Evolutionary conservation across 2,797 vertebrate genomes (phyloP), one percentile per base, ranked within the genome.

Genomic region (Enteromius viviparus): DNA sequence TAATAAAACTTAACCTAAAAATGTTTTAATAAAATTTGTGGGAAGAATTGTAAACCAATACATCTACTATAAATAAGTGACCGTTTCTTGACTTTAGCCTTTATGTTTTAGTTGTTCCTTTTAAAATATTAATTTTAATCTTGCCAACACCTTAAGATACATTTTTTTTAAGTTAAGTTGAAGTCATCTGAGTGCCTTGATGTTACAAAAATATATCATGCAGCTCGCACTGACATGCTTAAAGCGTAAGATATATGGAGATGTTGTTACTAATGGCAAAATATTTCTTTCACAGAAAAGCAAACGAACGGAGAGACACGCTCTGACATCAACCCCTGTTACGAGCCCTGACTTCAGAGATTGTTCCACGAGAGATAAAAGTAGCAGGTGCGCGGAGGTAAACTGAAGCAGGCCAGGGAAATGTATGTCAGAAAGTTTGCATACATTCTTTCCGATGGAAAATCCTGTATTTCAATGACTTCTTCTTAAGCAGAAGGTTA

Each of bases 341-440:
- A n/a, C 19, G 49, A 81, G 14, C 75, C 55, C 26, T 49, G 81
- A 78, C 81, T 68, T 82, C 85, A 80, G 83, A 49, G 79, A 87
- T 84, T 83, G 82, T 83, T 88, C 82, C 64, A 66, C 85, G 49
- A 75, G 49, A 87, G 65, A 82, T 75, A 55, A 64, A 76, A 79
- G 82, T 51, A 77, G 65, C 84, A 88, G 87, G 85, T 88, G 81
- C 69, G 78, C 83, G 71, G 78, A 86, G 82, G 83, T 83, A 77
- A 80, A 72, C 32, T 81, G 10, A 77, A 64, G 37, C 65, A 69
- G 81, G 60, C 70, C 80, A 55, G 23, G 58, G 80, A 75, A 66
- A 76, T 53, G 37, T n/a, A 58, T 80, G 17, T 80, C 78, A 82
- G 32, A 74, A 76, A 82, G 72, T 77, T 76, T 70, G 75, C 66